These are phyloP conservation scores for Ciona savignyi DNA, from an alignment of 23 tunicate genomes.

Conservation along the genomic window DNA sequence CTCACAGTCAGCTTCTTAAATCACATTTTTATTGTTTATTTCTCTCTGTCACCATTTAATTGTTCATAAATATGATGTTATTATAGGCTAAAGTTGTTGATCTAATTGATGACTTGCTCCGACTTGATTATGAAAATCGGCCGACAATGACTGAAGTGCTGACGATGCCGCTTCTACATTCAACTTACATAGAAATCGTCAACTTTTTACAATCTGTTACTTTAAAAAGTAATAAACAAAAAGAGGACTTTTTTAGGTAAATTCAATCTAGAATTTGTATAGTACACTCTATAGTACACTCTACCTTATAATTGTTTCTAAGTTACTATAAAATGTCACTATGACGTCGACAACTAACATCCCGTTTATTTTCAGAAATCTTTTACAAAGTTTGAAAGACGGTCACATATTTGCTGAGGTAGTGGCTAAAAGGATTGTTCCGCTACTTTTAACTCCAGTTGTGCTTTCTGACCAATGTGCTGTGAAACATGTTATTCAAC, in stretches of 20 bases:
- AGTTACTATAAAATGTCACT: no score
- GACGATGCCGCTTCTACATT: constrained; percentile 50
- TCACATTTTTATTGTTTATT: background rate
- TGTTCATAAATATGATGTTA: background rate
- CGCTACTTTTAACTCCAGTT: constrained; percentile 66
- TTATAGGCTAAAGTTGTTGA: constrained; percentile 22
- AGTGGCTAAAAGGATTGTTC: constrained; percentile 59
- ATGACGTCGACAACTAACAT: no score
- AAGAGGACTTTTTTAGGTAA: constrained; percentile 57
- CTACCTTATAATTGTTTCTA: no score
- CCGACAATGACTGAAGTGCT: constrained; percentile 62
- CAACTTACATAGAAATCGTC: constrained; percentile 54
- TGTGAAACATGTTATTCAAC: constrained; percentile 31
- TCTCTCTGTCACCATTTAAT: background rate
- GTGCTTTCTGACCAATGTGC: constrained; percentile 57
- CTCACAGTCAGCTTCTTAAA: no score
- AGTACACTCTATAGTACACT: no score
- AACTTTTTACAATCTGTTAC: constrained; percentile 81
- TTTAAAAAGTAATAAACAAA: constrained; percentile 41
- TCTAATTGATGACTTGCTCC: constrained; percentile 41
- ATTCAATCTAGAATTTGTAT: no score
- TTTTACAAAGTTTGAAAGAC: constrained; percentile 23
- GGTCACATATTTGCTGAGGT: constrained; percentile 61
- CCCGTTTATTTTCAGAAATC: constrained; percentile 17
- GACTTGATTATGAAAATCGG: constrained; percentile 63